These are phyloP conservation scores for Silurus lanzhouensis DNA, from an alignment of 2,797 vertebrate genomes.

Conservation along the genomic window DNA sequence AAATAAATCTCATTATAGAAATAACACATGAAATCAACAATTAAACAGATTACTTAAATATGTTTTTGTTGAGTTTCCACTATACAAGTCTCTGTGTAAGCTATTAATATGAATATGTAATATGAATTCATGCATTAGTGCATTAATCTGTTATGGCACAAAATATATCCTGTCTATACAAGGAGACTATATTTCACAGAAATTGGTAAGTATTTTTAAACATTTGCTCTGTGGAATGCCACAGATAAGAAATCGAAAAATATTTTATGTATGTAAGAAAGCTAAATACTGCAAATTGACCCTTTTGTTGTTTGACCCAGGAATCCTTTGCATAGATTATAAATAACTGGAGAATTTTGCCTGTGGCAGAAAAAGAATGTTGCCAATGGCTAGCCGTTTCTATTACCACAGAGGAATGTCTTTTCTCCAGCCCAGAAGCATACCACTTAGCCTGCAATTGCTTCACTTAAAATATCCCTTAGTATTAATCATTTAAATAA, in stretches of 20 bases:
- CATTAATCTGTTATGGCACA: neutral
- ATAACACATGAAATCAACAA: neutral
- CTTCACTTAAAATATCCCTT: conserved; percentile 45
- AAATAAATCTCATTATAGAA: neutral
- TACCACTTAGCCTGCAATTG: conserved; percentile 46
- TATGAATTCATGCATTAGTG: neutral
- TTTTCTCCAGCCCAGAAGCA: conserved; percentile 28
- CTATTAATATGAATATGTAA: neutral
- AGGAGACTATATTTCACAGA: neutral
- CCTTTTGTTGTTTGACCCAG: neutral
- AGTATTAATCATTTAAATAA: conserved; percentile 53
- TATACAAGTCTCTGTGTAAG: neutral
- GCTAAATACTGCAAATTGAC: conserved; percentile 4
- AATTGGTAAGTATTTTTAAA: too few relatives aligned
- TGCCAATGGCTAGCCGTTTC: conserved; percentile 33
- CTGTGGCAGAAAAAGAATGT: neutral
- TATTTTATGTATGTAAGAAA: conserved; percentile 2
- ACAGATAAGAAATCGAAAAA: neutral
- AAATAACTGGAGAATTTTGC: neutral
- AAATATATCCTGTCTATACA: neutral
- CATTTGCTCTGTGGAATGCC: neutral
- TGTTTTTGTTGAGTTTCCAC: neutral
- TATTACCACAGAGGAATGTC: conserved; percentile 32
- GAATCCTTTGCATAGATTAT: conserved; percentile 14
- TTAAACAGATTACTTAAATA: neutral